A percentile compares a stretch with the other conserved stretches of the same genome.
Conservation (phyloP, 2,888 invertebrate genomes). For the Drosophila borborema region DNA sequence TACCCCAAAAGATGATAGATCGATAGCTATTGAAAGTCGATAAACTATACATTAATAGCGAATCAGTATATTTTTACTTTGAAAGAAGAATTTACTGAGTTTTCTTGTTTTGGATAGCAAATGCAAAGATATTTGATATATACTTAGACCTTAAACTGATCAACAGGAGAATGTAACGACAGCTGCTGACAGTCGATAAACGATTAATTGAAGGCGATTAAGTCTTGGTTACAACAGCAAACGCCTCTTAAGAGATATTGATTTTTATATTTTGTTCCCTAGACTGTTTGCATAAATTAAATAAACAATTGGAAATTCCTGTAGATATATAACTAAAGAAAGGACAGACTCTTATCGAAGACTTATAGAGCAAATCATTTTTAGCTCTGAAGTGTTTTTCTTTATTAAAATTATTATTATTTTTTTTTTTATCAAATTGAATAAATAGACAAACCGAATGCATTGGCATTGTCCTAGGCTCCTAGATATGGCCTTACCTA, state of each 20-base stretch:
- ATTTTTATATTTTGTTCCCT: background rate
- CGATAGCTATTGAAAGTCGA: no score
- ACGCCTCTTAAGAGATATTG: no score
- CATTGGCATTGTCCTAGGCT: slow-evolving; percentile 4
- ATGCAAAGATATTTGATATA: background rate
- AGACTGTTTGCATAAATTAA: background rate
- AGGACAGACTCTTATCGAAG: background rate
- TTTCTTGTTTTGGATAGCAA: background rate
- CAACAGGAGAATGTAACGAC: background rate
- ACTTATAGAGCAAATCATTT: no score
- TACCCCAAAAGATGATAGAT: no score
- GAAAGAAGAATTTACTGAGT: background rate
- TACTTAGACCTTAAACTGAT: background rate
- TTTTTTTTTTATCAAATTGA: background rate
- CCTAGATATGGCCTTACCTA: slow-evolving; percentile 20
- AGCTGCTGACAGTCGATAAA: background rate
- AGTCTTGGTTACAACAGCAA: no score
- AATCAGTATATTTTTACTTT: no score
- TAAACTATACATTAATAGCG: no score
- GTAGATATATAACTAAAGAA: background rate
- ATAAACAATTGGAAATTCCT: no score
- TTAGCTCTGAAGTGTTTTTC: no score
- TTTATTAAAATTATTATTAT: no score
- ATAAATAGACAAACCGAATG: background rate
- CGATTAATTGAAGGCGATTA: background rate